A percentile compares a stretch with the other conserved stretches of the same genome.
phyloP scores from a whole-genome alignment of 2,113 vertebrate genomes.

The Nesoenas mayeri region DNA sequence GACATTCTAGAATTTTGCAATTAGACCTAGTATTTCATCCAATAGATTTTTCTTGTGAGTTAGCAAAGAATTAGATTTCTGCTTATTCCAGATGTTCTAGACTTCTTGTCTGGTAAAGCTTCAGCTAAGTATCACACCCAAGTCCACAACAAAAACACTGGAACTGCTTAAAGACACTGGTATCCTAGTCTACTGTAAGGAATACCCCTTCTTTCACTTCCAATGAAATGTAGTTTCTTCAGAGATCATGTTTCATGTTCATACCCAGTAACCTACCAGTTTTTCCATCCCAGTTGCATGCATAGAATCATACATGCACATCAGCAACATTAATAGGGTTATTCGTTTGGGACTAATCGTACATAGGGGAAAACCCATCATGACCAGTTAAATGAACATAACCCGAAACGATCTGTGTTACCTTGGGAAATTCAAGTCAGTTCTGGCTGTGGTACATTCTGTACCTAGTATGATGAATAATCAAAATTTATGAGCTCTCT shows the following conservation, averaged over 20 bases:
- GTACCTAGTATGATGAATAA: background rate
- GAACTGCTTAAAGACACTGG: background rate
- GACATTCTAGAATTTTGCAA: background rate
- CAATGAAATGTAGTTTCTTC: background rate
- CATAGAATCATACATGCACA: background rate
- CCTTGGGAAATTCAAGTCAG: slow-evolving; percentile 37
- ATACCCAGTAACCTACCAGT: background rate
- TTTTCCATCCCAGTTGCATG: background rate
- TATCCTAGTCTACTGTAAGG: background rate
- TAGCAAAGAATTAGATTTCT: background rate
- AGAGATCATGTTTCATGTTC: background rate
- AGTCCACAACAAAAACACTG: background rate
- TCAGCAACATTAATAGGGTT: background rate
- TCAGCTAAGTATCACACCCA: background rate
- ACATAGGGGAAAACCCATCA: background rate
- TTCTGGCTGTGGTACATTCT: slow-evolving; percentile 34
- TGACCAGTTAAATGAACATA: background rate
- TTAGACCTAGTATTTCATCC: background rate
- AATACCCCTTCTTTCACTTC: background rate
- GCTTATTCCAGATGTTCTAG: background rate
- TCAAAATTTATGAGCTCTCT: slow-evolving; percentile 18
- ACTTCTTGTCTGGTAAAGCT: background rate
- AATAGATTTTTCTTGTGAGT: background rate
- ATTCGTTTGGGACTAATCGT: fast-evolving
- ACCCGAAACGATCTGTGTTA: background rate